Evolutionary conservation across 2,113 vertebrate genomes (phyloP).

Genomic region (Eretmochelys imbricata): DNA sequence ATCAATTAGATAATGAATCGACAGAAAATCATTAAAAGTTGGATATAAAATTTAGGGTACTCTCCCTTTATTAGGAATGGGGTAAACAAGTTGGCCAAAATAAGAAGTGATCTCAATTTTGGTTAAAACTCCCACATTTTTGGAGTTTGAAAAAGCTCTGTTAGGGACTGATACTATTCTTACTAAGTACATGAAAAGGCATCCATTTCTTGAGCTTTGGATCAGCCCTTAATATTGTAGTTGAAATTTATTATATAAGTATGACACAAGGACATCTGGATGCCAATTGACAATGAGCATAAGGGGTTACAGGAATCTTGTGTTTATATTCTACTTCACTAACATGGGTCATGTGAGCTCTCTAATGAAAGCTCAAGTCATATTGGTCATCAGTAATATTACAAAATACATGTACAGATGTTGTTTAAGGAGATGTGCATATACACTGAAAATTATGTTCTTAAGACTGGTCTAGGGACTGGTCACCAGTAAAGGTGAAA

Average conservation of each 20-base stretch:
- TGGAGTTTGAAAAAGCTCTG: not conserved
- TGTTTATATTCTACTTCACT: not conserved
- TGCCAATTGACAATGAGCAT: not conserved
- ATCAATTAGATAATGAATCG: not conserved
- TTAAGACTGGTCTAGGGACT: not conserved
- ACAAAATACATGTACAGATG: not conserved
- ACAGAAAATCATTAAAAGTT: not conserved
- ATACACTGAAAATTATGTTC: not conserved
- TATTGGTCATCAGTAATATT: not conserved
- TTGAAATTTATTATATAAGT: not conserved
- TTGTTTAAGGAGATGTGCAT: not conserved
- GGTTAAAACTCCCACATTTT: not conserved
- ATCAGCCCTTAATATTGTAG: not conserved
- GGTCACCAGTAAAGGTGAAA: not conserved
- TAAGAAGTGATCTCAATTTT: not conserved
- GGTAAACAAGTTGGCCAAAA: not conserved
- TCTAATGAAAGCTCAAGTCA: not conserved
- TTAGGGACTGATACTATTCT: not conserved
- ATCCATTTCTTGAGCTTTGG: not conserved
- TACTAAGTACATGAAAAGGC: not conserved
- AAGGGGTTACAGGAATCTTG: not conserved
- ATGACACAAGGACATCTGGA: not conserved
- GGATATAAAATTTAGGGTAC: not conserved
- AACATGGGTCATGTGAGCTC: not conserved
- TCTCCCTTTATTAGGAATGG: not conserved